Conservation (phyloP, 2,797 vertebrate species). For the Buphagus erythrorhynchus region DNA sequence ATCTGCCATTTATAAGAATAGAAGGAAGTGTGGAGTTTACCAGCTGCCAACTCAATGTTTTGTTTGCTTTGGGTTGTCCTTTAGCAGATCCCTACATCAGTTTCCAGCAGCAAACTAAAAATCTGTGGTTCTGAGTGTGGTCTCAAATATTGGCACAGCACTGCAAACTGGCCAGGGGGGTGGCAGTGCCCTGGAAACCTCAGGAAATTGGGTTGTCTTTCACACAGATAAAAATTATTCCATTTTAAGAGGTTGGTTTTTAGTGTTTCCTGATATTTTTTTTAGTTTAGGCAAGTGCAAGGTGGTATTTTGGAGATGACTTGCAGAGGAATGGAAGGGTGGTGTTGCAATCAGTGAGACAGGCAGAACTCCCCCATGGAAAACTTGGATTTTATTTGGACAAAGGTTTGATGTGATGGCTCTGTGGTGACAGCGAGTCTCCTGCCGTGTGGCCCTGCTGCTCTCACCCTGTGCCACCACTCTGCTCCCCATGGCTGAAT, state of each 20-base stretch:
- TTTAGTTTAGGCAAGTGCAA: background rate
- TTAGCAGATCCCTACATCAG: background rate
- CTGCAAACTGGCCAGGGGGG: background rate
- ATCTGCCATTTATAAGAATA: background rate
- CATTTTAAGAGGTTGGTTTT: accelerated
- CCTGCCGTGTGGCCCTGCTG: background rate
- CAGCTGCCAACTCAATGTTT: background rate
- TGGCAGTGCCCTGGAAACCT: background rate
- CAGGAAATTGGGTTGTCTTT: background rate
- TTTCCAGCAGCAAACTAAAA: background rate
- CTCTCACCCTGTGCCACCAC: background rate
- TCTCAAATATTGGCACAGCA: background rate
- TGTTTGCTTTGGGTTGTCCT: background rate
- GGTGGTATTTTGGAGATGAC: background rate
- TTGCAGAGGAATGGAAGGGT: background rate
- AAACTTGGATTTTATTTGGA: background rate
- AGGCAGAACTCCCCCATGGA: background rate
- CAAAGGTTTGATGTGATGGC: background rate
- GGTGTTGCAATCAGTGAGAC: background rate
- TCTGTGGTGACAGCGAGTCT: background rate
- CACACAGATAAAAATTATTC: background rate
- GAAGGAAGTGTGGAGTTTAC: background rate
- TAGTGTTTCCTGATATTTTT: background rate
- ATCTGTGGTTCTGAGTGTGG: background rate
- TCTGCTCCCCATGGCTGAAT: background rate